Percentiles rank a stretch among this genome's conserved stretches.
Evolutionary conservation across 1,140 invertebrate species (phyloP).

Genomic region (Aporrectodea caliginosa): DNA sequence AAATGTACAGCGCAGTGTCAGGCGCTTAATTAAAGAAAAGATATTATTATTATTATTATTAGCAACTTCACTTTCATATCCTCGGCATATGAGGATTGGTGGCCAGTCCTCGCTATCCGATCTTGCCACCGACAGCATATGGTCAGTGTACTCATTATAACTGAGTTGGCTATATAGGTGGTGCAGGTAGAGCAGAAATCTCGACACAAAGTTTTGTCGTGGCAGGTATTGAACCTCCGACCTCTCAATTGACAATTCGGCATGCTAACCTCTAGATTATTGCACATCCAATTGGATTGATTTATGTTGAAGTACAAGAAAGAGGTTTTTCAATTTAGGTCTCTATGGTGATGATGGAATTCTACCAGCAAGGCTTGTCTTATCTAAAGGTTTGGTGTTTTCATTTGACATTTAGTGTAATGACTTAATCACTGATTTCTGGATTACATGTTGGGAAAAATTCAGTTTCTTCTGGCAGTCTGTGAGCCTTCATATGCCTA

Average conservation of each 20-base stretch:
- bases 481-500: background rate
- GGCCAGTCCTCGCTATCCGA: too few species aligned
- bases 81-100: too few species aligned
- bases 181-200: background rate
- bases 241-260: background rate
- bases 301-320: background rate
- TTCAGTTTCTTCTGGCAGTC: background rate
- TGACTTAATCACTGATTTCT: background rate
- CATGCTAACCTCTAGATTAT: background rate
- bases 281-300: background rate
- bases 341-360: constrained; percentile 77
- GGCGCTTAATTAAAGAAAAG: too few species aligned
- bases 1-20: too few species aligned
- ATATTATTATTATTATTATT: too few species aligned
- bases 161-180: background rate
- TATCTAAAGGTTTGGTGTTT: constrained; percentile 53
- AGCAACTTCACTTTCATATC: too few species aligned
- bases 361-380: constrained; percentile 65
- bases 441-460: background rate
- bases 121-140: too few species aligned
- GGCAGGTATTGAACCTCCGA: background rate
- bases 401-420: background rate
- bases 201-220: background rate
- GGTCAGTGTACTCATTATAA: too few species aligned
- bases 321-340: constrained; percentile 58